phyloP scores from a whole-genome alignment of 2,888 invertebrate species.

The Phengaris arion region DNA sequence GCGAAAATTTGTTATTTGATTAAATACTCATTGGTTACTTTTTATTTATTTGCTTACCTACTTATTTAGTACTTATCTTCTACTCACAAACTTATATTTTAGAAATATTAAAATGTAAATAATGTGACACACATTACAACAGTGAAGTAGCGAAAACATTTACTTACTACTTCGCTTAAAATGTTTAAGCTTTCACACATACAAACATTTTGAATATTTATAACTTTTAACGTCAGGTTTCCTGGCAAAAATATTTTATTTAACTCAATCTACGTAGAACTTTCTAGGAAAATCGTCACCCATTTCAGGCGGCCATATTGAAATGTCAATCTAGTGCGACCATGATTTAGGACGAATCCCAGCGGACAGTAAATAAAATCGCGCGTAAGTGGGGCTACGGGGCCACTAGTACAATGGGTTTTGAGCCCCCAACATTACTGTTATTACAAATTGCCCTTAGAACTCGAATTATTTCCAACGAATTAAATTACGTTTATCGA shows the following conservation, averaged over 20 bases:
- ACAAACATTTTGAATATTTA: neutral
- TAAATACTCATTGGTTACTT: neutral
- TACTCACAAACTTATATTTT: no score
- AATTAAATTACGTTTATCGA: slow-evolving; percentile 65
- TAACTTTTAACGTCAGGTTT: neutral
- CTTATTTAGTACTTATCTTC: neutral
- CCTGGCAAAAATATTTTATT: neutral
- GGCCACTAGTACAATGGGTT: slow-evolving; percentile 53
- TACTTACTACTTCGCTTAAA: neutral
- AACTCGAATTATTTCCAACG: slow-evolving; percentile 59
- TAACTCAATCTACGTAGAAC: neutral
- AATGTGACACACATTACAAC: no score
- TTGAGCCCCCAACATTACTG: slow-evolving; percentile 62
- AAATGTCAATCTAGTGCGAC: neutral
- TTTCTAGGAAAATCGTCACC: neutral
- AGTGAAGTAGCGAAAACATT: no score
- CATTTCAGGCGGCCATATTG: neutral
- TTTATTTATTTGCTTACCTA: neutral
- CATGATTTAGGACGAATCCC: neutral
- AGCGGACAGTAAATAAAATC: slow-evolving; percentile 7
- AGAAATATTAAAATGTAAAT: no score
- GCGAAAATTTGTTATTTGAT: slow-evolving; percentile 5
- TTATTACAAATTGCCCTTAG: slow-evolving; percentile 69
- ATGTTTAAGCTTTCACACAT: neutral
- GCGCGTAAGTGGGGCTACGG: slow-evolving; percentile 40